These are phyloP conservation scores for Scaptomyza cyrtandrae DNA, from an alignment of 2,888 invertebrate species.

Conservation along the genomic window DNA sequence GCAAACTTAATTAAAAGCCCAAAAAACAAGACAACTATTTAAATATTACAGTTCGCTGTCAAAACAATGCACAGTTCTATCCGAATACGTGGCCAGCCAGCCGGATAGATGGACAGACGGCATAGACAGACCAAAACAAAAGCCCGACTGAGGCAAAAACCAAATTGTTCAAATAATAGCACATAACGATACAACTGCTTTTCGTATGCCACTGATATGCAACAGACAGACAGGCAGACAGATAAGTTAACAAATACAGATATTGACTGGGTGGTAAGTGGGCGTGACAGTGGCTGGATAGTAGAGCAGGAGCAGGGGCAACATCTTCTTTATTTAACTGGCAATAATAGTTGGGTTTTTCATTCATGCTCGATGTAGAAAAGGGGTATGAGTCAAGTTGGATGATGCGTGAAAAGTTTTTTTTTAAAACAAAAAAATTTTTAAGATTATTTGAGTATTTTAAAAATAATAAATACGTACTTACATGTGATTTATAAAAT, in stretches of 20 bases:
- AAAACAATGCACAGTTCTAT: conserved; percentile 41
- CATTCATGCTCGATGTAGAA: neutral
- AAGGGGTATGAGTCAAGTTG: too few species aligned
- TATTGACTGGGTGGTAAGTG: neutral
- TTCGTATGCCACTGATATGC: conserved; percentile 58
- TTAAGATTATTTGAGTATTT: too few species aligned
- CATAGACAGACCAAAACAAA: conserved; percentile 15
- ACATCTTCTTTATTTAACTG: conserved; percentile 8
- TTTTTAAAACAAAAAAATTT: too few species aligned
- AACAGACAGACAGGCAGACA: conserved; percentile 36
- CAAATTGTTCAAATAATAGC: conserved; percentile 48
- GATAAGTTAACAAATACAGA: conserved; percentile 24
- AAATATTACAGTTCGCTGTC: conserved; percentile 49
- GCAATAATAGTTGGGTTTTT: conserved; percentile 10
- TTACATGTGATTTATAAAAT: neutral
- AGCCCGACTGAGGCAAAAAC: conserved; percentile 16
- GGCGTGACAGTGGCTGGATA: neutral
- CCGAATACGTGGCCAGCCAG: neutral
- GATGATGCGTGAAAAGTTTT: neutral
- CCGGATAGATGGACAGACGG: neutral
- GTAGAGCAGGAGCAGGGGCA: neutral
- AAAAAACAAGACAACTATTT: conserved; percentile 46
- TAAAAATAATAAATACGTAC: neutral
- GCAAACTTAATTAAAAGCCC: conserved; percentile 66
- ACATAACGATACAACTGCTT: conserved; percentile 39